Evolutionary conservation across 2,888 invertebrate species (phyloP).

Genomic region (Troglohyphantes excavatus): DNA sequence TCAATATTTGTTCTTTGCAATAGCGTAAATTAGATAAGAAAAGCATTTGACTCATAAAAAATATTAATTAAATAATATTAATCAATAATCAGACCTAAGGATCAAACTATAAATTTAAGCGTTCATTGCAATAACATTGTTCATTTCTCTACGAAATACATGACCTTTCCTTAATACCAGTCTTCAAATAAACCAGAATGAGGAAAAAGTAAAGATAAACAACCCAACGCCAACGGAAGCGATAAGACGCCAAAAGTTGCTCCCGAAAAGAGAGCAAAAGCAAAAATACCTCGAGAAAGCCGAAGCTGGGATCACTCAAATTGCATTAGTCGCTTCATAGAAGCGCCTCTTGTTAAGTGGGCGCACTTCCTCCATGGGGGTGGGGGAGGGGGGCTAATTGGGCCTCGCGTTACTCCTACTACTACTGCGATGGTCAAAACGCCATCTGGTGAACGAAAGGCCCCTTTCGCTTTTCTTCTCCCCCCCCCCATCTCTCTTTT

Average conservation of each 20-base stretch:
- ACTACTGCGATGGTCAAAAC: slow-evolving; percentile 72
- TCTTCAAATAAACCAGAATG: too few species aligned
- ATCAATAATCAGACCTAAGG: too few species aligned
- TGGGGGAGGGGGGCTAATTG: slow-evolving; percentile 66
- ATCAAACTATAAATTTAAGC: too few species aligned
- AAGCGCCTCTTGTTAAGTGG: slow-evolving; percentile 78
- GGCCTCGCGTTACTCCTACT: slow-evolving; percentile 68
- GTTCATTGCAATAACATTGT: too few species aligned
- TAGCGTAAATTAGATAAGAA: too few species aligned
- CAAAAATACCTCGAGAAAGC: slow-evolving; percentile 69
- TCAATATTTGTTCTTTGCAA: too few species aligned
- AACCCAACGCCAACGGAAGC: slow-evolving; percentile 15
- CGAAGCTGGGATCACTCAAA: slow-evolving; percentile 78
- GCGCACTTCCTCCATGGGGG: slow-evolving; percentile 77
- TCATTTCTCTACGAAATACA: too few species aligned
- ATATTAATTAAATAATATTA: too few species aligned
- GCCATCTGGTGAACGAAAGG: slow-evolving; percentile 73
- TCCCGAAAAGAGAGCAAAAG: slow-evolving; percentile 24
- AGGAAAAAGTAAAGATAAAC: too few species aligned
- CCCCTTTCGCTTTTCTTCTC: slow-evolving; percentile 18
- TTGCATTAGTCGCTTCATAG: slow-evolving; percentile 79
- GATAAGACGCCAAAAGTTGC: slow-evolving; percentile 36
- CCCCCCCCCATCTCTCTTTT: slow-evolving; percentile 16
- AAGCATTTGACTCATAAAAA: too few species aligned
- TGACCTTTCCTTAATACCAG: too few species aligned